Evolutionary conservation across 2,113 vertebrate species (phyloP).

Genomic region (Peucedramus taeniatus): DNA sequence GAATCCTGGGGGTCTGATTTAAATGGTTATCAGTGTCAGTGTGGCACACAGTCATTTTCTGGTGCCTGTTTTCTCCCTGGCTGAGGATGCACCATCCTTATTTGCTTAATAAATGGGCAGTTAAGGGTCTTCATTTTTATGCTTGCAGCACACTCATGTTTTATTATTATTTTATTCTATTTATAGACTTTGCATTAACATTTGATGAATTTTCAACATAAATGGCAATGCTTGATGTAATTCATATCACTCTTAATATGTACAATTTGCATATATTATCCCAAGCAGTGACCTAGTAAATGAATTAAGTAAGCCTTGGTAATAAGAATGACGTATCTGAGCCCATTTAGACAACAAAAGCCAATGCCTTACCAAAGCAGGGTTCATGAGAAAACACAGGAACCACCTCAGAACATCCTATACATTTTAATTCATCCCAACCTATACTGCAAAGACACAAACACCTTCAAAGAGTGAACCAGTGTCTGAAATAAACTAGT

Average conservation of each 20-base stretch:
- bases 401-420: neutral
- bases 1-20: neutral
- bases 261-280: constrained; percentile 65
- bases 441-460: neutral
- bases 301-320: constrained; percentile 59
- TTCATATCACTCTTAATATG: constrained; percentile 60
- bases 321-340: constrained; percentile 33
- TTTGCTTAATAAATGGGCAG: constrained; percentile 58
- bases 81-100: constrained; percentile 5
- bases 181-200: constrained; percentile 60
- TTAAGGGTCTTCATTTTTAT: constrained; percentile 52
- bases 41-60: neutral
- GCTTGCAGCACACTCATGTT: constrained; percentile 22
- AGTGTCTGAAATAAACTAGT: neutral
- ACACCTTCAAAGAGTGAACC: neutral
- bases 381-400: neutral
- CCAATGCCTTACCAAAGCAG: neutral
- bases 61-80: neutral
- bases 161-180: constrained; percentile 64
- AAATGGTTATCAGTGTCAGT: constrained; percentile 1
- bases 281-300: constrained; percentile 55
- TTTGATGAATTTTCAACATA: constrained; percentile 59
- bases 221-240: constrained; percentile 38
- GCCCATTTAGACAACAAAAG: constrained; percentile 28
- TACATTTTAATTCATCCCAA: neutral